Evolutionary conservation across 1,140 invertebrate genomes (phyloP), one percentile per base, ranked within the genome.

Genomic region (Trichomalopsis sarcophagae): DNA sequence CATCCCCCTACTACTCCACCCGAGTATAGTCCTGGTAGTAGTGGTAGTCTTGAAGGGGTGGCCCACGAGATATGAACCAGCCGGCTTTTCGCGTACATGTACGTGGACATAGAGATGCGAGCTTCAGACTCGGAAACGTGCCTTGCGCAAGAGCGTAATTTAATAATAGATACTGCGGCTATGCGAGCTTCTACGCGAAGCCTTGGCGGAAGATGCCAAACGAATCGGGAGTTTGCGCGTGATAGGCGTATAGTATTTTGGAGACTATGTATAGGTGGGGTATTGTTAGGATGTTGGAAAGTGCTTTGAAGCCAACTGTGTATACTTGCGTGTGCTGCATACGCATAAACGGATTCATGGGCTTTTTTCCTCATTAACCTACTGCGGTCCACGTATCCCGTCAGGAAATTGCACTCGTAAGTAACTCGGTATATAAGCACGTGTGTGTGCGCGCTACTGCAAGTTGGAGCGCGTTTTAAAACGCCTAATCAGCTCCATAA

Each of bases 151-250:
- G 33, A 68, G 23, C 75, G 76, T 86, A 86, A 86, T 86, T 86
- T 83, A 82, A 86, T 82, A 82, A 86, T 82, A 62, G 76, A 86
- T 78, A 68, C 62, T 33, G 23, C 40, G 21, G 79, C 77, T 84
- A 82, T 79, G 68, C 66, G 77, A 81, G 76, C 71, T 55, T 50
- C 1, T 68, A 23, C 21, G 0, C 21, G 85, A 82, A 82, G 85
- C 86, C 82, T 85, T 44, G 40, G 7, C 7, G 86, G 84, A 87
- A 86, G 84, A 80, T 81, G 81, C 75, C 74, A 44, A 84, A 84
- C 81, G 87, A 85, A 82, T 83, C 76, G 84, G 68, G 27, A 66
- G 27, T 74, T 82, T 14, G 14, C 74, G 33, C 17, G 40, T 40
- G 7, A 50, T 47, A 50, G 81, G 14, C 50, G 10, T 27, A 1